Percentiles rank a stretch among this genome's conserved stretches.
These are phyloP conservation scores for Sylvietta virens DNA, from an alignment of 2,113 vertebrate genomes.

Conservation along the genomic window DNA sequence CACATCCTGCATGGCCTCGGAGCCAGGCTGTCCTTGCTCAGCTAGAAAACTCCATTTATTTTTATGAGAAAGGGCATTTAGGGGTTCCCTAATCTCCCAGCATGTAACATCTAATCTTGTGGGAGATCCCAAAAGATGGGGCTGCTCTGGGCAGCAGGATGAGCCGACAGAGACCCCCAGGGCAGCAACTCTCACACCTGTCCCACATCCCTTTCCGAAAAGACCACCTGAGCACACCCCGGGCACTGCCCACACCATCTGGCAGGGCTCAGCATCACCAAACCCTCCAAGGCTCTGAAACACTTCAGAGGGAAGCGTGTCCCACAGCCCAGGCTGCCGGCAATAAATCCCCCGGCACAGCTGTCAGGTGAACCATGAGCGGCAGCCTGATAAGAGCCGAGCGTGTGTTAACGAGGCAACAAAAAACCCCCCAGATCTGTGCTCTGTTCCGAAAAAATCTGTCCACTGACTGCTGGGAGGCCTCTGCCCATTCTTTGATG, in stretches of 20 bases:
- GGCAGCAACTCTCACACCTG: not conserved
- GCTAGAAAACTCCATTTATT: not conserved
- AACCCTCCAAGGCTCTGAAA: not conserved
- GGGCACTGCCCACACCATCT: not conserved
- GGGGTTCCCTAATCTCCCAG: not conserved
- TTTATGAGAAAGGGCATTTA: not conserved
- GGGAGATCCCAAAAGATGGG: not conserved
- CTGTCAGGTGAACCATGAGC: not conserved
- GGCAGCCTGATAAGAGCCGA: not conserved
- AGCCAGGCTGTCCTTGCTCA: not conserved
- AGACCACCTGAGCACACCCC: not conserved
- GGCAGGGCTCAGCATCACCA: not conserved
- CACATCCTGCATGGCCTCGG: rapidly evolving
- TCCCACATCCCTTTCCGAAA: not conserved
- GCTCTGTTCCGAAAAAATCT: not conserved
- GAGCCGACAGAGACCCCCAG: not conserved
- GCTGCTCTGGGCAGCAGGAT: not conserved
- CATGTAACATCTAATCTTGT: not conserved
- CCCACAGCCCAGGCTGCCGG: not conserved
- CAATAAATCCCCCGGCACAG: not conserved
- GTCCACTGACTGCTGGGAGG: not conserved
- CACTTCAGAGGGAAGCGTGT: rapidly evolving
- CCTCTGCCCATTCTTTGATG: constrained; percentile 17
- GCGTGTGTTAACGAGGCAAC: not conserved
- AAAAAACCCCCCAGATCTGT: not conserved